Evolutionary conservation across 2,888 invertebrate species (phyloP), one percentile per base, ranked within the genome.

Genomic region (Drosophila mulleri): DNA sequence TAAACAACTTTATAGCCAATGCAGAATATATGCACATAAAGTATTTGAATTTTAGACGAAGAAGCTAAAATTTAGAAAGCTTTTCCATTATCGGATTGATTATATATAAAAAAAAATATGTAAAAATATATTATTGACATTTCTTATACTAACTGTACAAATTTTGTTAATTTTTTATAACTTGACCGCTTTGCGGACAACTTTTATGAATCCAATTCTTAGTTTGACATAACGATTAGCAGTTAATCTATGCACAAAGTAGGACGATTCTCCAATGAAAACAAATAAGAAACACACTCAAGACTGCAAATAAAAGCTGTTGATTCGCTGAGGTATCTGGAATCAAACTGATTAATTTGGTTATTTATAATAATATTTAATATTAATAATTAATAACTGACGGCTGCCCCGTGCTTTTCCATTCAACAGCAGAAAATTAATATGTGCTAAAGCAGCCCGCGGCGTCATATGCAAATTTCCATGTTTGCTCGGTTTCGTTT

Each of bases 301-400:
- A 57, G 47, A 57, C 45, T 53, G 69, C 18, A 85, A 79, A 68
- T 66, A 74, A 71, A 71, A 72, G 69, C 77, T 72, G 74, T 72
- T 88, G 83, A 90, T 82, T 69, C 68, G 69, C 50, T 56, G 29
- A 14, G 37, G 39, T 64, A 60, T 72, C 59, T 71, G 66, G 72
- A 80, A 77, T 80, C 54, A 70, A 74, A 80, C 63, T 60, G 87
- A 88, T 86, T 86, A 83, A 90, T 86, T 80, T 88, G 62, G 52
- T 68, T 66, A 39, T 67, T 62, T 70, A n/a, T n/a, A 48, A 48
- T 53, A 72, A 77, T 72, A 56, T 86, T 86, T 73, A 77, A 88
- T 75, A 75, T 86, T 83, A 65, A 88, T 84, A 72, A 83, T 90
- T 76, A 83, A 79, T 67, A 50, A 63, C 39, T 72, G 75, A 57